These are phyloP conservation scores for Desmodus rotundus DNA, from an alignment of 2,113 vertebrate genomes.

Conservation along the genomic window DNA sequence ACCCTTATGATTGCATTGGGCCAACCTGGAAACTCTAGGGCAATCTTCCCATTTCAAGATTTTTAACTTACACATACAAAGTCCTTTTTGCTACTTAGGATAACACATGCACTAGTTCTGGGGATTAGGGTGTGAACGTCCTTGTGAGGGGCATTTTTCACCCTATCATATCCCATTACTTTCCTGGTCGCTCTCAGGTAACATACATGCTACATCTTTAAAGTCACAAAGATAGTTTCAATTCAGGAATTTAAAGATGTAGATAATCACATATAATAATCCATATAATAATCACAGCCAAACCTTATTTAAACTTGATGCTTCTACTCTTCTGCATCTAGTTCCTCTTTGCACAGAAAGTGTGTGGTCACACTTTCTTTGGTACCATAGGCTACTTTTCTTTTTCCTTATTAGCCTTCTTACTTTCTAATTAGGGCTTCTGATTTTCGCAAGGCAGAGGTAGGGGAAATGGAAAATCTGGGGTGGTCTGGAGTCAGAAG, in stretches of 20 bases:
- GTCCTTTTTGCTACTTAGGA: not conserved
- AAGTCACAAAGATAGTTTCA: not conserved
- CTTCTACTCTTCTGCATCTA: not conserved
- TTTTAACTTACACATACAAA: not conserved
- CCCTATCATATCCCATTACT: not conserved
- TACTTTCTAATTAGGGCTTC: not conserved
- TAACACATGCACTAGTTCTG: not conserved
- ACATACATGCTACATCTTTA: not conserved
- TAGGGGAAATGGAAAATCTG: not conserved
- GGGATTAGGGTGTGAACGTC: not conserved
- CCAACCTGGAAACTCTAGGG: not conserved
- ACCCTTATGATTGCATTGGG: not conserved
- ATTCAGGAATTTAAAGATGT: not conserved
- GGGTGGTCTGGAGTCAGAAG: not conserved
- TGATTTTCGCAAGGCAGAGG: not conserved
- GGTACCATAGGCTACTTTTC: not conserved
- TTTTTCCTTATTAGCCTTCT: not conserved
- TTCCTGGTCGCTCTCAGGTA: not conserved
- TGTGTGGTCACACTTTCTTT: not conserved
- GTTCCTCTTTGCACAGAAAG: not conserved
- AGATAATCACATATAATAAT: no score
- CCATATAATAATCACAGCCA: not conserved
- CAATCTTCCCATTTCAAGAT: not conserved
- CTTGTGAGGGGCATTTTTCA: not conserved
- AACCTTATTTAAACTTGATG: not conserved